Evolutionary conservation across 2,888 invertebrate genomes (phyloP), one percentile per base, ranked within the genome.

Genomic region (Drosophila greeni): DNA sequence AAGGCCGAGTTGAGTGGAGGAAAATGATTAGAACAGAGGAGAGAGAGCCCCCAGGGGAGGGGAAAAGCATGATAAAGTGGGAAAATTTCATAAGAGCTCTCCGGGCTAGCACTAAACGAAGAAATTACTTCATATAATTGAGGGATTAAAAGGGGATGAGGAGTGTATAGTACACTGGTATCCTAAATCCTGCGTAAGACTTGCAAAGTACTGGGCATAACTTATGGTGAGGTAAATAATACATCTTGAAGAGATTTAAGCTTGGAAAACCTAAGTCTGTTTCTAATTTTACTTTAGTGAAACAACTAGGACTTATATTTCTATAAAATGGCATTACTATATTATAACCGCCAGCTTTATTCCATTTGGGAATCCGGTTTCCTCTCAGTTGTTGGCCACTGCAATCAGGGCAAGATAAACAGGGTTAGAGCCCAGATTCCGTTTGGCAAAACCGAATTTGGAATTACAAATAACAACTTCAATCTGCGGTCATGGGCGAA

Each of bases 401-500:
- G 36, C 65, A 62, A 62, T 62, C 62, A 62, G 43, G 12, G 31
- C 51, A 40, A 51, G 18, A 64, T 43, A 52, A 61, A 64, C 52
- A 64, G 36, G 61, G 61, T 62, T 64, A 64, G 42, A 43, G 52
- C 64, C 16, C 40, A 62, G 61, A 61, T 61, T 67, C 67, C 45
- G 18, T 52, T 59, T 48, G 49, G 60, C 40, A 37, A 67, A 67
- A 52, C 55, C 43, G 34, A 69, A 70, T 52, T 68, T 45, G 55
- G 70, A 64, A 70, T 70, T 69, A 62, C 69, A 69, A 66, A 70
- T 64, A 69, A 69, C 64, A 69, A 56, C 55, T 56, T 45, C 24
- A 51, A 55, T 47, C 45, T 60, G 66, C 36, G 55, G 78, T 73
- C 83, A 77, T 80, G 83, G 72, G 74, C 80, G 65, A 80, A 78